Evolutionary conservation across 2,113 vertebrate genomes (phyloP), one percentile per base, ranked within the genome.

Genomic region (Hyaena hyaena): DNA sequence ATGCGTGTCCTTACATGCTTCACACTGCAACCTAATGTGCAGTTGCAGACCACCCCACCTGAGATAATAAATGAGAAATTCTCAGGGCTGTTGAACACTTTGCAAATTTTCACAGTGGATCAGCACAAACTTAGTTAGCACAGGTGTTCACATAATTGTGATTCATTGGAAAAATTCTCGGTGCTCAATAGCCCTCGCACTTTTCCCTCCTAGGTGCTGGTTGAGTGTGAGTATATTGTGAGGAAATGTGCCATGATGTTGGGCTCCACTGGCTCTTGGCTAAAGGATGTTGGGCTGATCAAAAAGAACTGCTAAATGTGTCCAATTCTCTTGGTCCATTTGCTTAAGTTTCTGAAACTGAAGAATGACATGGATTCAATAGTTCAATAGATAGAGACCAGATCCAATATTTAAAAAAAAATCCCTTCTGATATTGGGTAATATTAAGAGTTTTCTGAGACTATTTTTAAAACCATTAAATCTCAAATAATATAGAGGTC

Each of bases 131-230:
- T 98, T 98, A 98, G 98, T 98, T 98, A 98, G 98, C 98, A 98
- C 98, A 98, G 98, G 98, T 99, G 98, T 99, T 98, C 95, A 93
- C 91, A 48, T 98, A 98, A 99, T 98, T 99, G 98, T 98, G 99
- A 99, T 99, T 98, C 98, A 98, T 98, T 97, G 98, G 98, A 88
- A 97, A 98, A 98, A 96, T 95, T 97, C 95, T 98, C 93, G 19
- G 96, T 98, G 98, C 97, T 98, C 98, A 97, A 43, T 96, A 98
- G 97, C 93, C 98, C 98, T 98, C 94, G 10, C 63, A 97, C 97
- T 2, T 90, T 98, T 98, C 95, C 93, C 97, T 98, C 93, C 89
- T 94, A 95, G 93, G 89, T 97, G 97, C 92, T 95, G 88, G 94
- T 23, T 94, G 90, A 97, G 88, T 91, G 63, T 98, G 96, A 98